A percentile compares a stretch with the other conserved stretches of the same genome.
phyloP scores from a whole-genome alignment of 2,797 vertebrate species.

The Apodemus agrarius region DNA sequence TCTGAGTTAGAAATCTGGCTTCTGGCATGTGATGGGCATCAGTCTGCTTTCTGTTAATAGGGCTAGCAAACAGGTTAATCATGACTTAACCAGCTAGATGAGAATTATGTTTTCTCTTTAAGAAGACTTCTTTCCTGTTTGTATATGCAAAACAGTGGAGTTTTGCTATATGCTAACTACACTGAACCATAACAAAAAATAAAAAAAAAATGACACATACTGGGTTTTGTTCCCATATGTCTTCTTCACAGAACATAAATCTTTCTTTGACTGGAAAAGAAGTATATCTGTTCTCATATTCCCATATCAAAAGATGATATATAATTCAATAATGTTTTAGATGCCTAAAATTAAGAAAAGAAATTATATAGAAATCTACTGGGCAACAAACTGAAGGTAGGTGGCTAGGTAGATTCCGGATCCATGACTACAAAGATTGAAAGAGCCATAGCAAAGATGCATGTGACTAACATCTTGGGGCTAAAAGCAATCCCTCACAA shows the following conservation, averaged over 20 bases:
- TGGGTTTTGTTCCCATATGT: conserved; percentile 76
- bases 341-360: conserved; percentile 78
- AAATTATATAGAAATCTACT: conserved; percentile 72
- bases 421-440: neutral
- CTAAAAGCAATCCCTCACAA: conserved; percentile 27
- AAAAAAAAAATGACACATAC: conserved; percentile 70
- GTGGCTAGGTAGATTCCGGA: neutral
- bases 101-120: neutral
- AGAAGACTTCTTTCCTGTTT: conserved; percentile 16
- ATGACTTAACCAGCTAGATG: neutral
- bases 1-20: conserved; percentile 26
- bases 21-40: neutral
- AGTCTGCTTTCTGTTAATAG: neutral
- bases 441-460: conserved; percentile 22
- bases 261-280: conserved; percentile 77
- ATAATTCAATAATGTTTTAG: conserved; percentile 75
- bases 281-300: conserved; percentile 73
- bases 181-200: conserved; percentile 58
- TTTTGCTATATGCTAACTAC: conserved; percentile 16
- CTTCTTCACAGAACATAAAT: conserved; percentile 76
- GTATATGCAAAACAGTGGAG: neutral
- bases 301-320: conserved; percentile 74
- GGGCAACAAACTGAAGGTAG: conserved; percentile 45
- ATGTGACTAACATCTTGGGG: neutral
- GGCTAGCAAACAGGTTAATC: conserved; percentile 9